Conservation (phyloP, 1,140 invertebrate genomes). For the Leptopilina clavipes region DNA sequence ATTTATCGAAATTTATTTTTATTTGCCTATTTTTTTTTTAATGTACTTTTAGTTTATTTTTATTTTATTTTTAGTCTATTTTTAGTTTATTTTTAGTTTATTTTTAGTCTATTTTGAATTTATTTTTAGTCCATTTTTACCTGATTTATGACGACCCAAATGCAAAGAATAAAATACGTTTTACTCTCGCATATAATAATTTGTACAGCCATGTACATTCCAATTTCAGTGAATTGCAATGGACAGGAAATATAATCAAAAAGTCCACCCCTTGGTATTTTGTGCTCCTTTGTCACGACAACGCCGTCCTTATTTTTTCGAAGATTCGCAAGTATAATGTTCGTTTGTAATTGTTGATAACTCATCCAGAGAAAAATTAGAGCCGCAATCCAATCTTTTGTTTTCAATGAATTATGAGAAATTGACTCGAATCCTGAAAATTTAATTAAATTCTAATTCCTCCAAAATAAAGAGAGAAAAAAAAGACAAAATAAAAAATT, state of each 20-base stretch:
- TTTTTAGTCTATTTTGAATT: no score
- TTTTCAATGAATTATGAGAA: constrained; percentile 58
- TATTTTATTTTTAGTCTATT: no score
- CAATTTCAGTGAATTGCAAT: constrained; percentile 87
- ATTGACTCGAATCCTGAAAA: constrained; percentile 43
- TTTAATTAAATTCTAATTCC: no score
- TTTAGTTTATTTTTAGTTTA: no score
- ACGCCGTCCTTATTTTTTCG: constrained; percentile 80
- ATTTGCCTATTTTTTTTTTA: no score
- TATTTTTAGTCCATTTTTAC: no score
- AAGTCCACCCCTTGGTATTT: constrained; percentile 83
- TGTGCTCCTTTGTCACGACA: constrained; percentile 82
- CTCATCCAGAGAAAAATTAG: constrained; percentile 80
- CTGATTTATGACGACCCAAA: constrained; percentile 91
- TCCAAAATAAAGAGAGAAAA: constrained; percentile 35
- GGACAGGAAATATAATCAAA: constrained; percentile 89
- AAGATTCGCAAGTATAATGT: constrained; percentile 82
- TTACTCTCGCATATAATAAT: constrained; percentile 79
- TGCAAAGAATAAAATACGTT: constrained; percentile 79
- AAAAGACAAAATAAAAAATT: constrained; percentile 5
- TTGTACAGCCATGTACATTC: constrained; percentile 83
- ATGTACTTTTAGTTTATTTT: no score
- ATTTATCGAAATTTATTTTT: no score
- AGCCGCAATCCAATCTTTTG: constrained; percentile 73
- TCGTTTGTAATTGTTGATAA: constrained; percentile 82